Conservation (phyloP, 1,140 invertebrate genomes). For the Micrasema minimum region DNA sequence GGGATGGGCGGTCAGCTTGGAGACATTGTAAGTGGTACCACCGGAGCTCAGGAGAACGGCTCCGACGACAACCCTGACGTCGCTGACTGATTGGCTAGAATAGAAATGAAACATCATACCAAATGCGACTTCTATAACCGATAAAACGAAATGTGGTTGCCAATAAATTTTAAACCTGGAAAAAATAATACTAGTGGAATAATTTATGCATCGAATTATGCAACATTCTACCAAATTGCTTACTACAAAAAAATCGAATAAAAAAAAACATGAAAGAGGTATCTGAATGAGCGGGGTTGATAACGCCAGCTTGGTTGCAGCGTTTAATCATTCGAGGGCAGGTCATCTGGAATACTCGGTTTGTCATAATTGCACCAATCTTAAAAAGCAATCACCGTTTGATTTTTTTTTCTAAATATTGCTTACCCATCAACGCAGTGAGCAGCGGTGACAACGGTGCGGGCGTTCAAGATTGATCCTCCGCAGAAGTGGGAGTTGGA, state of each 20-base stretch:
- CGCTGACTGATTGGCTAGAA: slow-evolving; percentile 52
- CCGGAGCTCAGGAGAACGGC: slow-evolving; percentile 65
- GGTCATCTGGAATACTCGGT: neutral
- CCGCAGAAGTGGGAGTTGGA: slow-evolving; percentile 61
- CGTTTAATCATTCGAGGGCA: too few species aligned
- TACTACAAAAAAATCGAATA: too few species aligned
- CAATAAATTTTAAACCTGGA: too few species aligned
- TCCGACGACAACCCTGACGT: slow-evolving; percentile 64
- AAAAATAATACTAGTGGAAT: too few species aligned
- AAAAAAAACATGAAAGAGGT: too few species aligned
- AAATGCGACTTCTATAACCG: slow-evolving; percentile 1
- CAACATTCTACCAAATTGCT: too few species aligned
- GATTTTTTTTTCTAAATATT: slow-evolving; percentile 1
- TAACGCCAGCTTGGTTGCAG: too few species aligned
- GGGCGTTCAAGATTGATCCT: slow-evolving; percentile 62
- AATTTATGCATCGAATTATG: too few species aligned
- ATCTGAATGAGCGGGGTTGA: too few species aligned
- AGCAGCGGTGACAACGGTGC: slow-evolving; percentile 66
- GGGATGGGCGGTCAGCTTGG: slow-evolving; percentile 62
- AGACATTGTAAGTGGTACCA: slow-evolving; percentile 62
- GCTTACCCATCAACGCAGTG: slow-evolving; percentile 64
- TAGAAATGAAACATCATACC: too few species aligned
- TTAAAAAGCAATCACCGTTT: neutral
- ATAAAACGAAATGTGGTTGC: too few species aligned
- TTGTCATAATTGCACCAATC: neutral